Evolutionary conservation across 2,888 invertebrate genomes (phyloP).

Genomic region (Julus scandinavius): DNA sequence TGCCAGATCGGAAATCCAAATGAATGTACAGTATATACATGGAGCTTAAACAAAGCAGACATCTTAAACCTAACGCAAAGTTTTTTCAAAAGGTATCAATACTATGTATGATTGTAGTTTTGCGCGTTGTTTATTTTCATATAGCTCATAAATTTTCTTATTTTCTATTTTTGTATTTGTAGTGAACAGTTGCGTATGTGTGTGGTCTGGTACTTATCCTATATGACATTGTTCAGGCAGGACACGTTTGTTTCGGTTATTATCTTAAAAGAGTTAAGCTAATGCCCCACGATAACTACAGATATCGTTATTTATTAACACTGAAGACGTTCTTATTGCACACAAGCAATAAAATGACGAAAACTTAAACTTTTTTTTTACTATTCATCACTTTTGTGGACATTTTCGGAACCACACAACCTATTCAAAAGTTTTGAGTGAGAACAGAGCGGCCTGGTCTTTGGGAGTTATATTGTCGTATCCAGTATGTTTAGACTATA

Average conservation of each 20-base stretch:
- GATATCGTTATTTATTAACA: not conserved
- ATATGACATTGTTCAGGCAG: not conserved
- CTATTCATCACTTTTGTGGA: not conserved
- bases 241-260: constrained; percentile 3
- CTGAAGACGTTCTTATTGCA: not conserved
- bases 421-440: not conserved
- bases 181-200: not conserved
- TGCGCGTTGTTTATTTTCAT: constrained; percentile 9
- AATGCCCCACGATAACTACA: constrained; percentile 5
- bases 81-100: not conserved
- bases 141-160: not conserved
- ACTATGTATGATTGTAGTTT: not conserved
- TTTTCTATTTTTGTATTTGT: not conserved
- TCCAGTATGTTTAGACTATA: not conserved
- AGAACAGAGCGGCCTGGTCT: not conserved
- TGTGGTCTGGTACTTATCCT: not conserved
- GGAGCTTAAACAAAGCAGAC: not conserved
- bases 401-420: not conserved
- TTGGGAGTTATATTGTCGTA: not conserved
- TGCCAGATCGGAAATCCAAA: not conserved
- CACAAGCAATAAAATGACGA: not conserved
- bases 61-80: not conserved
- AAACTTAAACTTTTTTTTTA: not conserved
- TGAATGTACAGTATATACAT: not conserved
- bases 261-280: not conserved